A percentile compares a stretch with the other conserved stretches of the same genome.
These are phyloP conservation scores for Papilio polyxenes DNA, from an alignment of 1,140 invertebrate species.

Conservation along the genomic window DNA sequence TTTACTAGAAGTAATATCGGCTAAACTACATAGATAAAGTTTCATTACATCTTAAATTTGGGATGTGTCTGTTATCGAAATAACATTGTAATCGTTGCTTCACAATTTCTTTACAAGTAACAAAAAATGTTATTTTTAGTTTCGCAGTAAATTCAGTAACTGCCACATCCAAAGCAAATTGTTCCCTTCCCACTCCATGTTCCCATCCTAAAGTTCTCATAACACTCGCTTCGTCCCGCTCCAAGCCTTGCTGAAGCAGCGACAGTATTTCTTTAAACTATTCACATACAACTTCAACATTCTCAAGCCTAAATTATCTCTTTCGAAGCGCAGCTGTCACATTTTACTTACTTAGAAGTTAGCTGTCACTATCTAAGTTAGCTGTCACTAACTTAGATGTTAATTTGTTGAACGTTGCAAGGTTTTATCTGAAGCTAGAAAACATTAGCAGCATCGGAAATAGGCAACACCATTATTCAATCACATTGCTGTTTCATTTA, in stretches of 20 bases:
- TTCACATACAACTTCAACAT: constrained; percentile 30
- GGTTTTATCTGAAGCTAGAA: neutral
- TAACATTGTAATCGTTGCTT: no score
- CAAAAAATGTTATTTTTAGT: neutral
- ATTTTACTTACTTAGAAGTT: no score
- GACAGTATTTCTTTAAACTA: constrained; percentile 36
- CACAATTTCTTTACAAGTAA: no score
- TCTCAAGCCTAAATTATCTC: neutral
- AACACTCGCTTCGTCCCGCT: constrained; percentile 44
- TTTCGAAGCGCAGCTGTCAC: neutral
- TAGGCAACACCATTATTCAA: no score
- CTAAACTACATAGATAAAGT: no score
- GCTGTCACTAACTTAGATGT: no score
- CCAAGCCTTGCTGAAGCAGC: neutral
- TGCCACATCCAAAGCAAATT: constrained; percentile 19
- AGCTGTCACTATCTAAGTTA: no score
- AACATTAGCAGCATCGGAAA: neutral
- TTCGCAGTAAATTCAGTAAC: neutral
- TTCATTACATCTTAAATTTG: no score
- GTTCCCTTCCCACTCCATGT: neutral
- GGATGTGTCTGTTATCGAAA: no score
- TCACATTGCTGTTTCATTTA: no score
- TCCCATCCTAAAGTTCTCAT: constrained; percentile 47
- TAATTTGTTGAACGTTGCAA: neutral
- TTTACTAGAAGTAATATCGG: no score